Evolutionary conservation across 2,113 vertebrate species (phyloP).

Genomic region (Alces alces): DNA sequence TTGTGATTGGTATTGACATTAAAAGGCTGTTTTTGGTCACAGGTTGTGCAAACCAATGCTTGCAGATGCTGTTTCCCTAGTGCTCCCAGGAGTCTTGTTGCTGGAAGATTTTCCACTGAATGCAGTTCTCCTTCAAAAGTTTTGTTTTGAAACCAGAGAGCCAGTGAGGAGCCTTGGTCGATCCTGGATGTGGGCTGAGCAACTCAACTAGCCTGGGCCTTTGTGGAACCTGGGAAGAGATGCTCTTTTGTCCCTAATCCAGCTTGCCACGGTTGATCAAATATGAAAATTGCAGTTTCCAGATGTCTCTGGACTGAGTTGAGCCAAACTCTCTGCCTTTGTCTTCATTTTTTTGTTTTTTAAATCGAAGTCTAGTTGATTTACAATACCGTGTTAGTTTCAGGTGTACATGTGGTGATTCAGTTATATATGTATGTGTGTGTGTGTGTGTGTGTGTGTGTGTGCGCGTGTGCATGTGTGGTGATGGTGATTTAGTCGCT

Average conservation of each 20-base stretch:
- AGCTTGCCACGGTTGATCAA: not conserved
- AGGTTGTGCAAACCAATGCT: slow-evolving; percentile 8
- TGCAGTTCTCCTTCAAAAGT: slow-evolving; percentile 40
- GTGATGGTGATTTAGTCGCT: not conserved
- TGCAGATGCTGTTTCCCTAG: slow-evolving; percentile 34
- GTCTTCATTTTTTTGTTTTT: not conserved
- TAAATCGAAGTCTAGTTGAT: not conserved
- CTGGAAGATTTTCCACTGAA: slow-evolving; percentile 52
- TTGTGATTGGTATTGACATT: slow-evolving; percentile 1
- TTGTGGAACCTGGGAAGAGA: not conserved
- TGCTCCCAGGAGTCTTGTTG: not conserved
- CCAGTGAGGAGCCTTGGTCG: slow-evolving; percentile 16
- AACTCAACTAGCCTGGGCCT: not conserved
- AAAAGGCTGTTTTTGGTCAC: slow-evolving; percentile 42
- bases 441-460: not conserved
- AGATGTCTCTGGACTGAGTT: not conserved
- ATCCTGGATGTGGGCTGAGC: not conserved
- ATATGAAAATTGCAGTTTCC: not conserved
- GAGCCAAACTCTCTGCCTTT: not conserved
- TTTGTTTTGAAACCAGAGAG: slow-evolving; percentile 59
- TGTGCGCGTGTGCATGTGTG: not conserved
- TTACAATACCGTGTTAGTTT: not conserved
- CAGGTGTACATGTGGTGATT: not conserved
- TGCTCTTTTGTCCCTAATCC: not conserved
- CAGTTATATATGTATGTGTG: not conserved